phyloP scores from a whole-genome alignment of 2,797 vertebrate species.

The Pseudochirops corinnae region DNA sequence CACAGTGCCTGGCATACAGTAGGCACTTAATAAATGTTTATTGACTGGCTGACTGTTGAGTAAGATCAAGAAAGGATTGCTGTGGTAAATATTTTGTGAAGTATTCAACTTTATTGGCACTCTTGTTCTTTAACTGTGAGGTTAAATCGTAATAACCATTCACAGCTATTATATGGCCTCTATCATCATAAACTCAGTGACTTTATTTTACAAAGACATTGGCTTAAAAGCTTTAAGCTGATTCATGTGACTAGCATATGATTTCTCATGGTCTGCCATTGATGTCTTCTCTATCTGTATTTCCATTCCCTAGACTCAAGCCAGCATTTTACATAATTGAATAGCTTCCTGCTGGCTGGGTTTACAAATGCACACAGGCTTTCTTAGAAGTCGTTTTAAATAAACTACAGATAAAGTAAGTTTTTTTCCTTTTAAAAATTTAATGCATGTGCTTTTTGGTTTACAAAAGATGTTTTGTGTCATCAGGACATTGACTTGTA shows the following conservation, averaged over 20 bases:
- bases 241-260: conserved; percentile 82
- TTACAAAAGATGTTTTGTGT: neutral
- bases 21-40: neutral
- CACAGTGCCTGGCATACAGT: neutral
- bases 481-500: neutral
- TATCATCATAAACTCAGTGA: neutral
- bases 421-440: neutral
- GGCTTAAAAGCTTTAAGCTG: conserved; percentile 58
- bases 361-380: neutral
- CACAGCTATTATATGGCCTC: neutral
- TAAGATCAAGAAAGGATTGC: neutral
- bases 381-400: neutral
- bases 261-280: conserved; percentile 21
- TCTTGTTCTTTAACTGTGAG: neutral
- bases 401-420: neutral
- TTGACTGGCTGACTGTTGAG: neutral
- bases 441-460: neutral
- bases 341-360: neutral
- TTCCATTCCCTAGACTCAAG: neutral
- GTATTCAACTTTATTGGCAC: neutral
- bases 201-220: neutral
- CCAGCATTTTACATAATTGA: neutral
- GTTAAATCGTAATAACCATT: neutral
- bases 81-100: neutral
- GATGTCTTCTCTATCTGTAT: neutral